These are phyloP conservation scores for Paraplagusia blochii DNA, from an alignment of 2,113 vertebrate species.

Conservation along the genomic window DNA sequence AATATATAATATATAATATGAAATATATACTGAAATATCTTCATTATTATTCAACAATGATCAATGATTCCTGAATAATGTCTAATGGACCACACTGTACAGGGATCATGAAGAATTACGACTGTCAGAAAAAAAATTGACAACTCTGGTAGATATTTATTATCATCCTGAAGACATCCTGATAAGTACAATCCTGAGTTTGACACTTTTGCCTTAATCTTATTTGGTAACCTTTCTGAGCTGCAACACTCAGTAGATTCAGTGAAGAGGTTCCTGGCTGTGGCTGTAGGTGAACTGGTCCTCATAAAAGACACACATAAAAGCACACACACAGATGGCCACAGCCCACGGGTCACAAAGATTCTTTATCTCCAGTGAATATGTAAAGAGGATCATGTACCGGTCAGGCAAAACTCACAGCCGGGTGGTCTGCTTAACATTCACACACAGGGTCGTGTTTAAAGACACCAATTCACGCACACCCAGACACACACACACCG, in stretches of 20 bases:
- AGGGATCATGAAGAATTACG: too few species aligned
- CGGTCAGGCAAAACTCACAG: slow-evolving; percentile 42
- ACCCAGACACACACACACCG: slow-evolving; percentile 9
- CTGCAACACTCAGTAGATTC: background rate
- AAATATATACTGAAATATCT: too few species aligned
- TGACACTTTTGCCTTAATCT: background rate
- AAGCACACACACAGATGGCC: slow-evolving; percentile 7
- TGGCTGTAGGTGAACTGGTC: background rate
- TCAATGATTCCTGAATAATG: too few species aligned
- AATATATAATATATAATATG: too few species aligned
- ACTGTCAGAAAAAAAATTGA: too few species aligned
- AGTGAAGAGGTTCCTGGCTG: background rate
- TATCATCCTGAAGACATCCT: too few species aligned
- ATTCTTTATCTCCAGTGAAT: slow-evolving; percentile 38
- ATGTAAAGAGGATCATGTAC: slow-evolving; percentile 29
- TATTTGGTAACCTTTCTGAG: too few species aligned
- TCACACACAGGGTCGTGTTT: slow-evolving; percentile 20
- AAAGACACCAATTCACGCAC: slow-evolving; percentile 24
- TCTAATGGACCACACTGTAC: too few species aligned
- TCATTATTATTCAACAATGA: too few species aligned
- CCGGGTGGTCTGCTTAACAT: slow-evolving; percentile 53
- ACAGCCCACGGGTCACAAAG: slow-evolving; percentile 32
- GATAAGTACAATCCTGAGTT: too few species aligned
- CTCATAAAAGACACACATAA: background rate
- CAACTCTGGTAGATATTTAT: too few species aligned